These are phyloP conservation scores for Invenusta paracnida DNA, from an alignment of 2,888 invertebrate species.

Conservation along the genomic window DNA sequence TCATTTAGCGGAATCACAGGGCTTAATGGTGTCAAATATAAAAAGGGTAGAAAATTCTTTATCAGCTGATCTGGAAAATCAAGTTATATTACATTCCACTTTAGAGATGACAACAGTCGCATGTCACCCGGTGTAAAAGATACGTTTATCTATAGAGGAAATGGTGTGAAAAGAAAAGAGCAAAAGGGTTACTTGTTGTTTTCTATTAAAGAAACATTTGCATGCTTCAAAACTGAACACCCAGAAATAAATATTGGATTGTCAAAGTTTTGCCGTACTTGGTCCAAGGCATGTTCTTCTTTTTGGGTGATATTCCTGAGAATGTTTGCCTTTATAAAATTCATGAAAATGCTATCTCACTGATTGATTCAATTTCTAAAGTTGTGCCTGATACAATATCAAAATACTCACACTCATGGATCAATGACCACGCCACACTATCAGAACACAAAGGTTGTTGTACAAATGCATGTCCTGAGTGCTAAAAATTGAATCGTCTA, in stretches of 20 bases:
- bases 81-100: neutral
- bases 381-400: slow-evolving; percentile 16
- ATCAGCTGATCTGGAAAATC: slow-evolving; percentile 2
- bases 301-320: slow-evolving; percentile 3
- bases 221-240: neutral
- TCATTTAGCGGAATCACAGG: slow-evolving; percentile 8
- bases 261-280: neutral
- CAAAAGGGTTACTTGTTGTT: neutral
- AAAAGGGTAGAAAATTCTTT: neutral
- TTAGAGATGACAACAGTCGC: neutral
- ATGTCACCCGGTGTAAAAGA: slow-evolving; percentile 17
- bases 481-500: slow-evolving; percentile 15
- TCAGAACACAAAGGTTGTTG: neutral
- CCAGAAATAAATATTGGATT: slow-evolving; percentile 14
- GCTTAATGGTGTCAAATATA: neutral
- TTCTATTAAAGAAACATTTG: slow-evolving; percentile 15
- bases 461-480: slow-evolving; percentile 11
- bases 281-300: slow-evolving; percentile 2
- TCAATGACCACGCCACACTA: neutral
- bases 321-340: slow-evolving; percentile 13
- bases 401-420: slow-evolving; percentile 20
- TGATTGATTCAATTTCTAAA: slow-evolving; percentile 22
- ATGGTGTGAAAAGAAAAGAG: neutral
- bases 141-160: neutral
- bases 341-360: slow-evolving; percentile 21